Evolutionary conservation across 2,113 vertebrate species (phyloP).

Genomic region (human): DNA sequence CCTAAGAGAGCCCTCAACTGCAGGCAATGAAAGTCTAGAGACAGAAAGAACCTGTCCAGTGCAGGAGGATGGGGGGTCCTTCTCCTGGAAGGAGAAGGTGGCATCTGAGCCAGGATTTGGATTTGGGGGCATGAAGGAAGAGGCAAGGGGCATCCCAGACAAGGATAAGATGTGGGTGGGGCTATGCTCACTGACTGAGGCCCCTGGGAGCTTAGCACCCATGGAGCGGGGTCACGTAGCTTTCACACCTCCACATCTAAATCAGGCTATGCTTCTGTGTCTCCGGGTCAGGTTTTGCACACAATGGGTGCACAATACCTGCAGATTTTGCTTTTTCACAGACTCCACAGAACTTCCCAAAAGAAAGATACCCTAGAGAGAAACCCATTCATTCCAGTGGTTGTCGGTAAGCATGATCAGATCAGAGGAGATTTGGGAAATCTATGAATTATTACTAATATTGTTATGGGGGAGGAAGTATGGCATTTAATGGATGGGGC

Average conservation of each 20-base stretch:
- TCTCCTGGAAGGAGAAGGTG: neutral
- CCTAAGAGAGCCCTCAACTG: neutral
- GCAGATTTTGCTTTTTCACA: neutral
- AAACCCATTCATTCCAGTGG: neutral
- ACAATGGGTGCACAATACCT: neutral
- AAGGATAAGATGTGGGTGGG: neutral
- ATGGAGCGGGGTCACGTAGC: neutral
- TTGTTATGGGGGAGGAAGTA: neutral
- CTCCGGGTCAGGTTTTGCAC: neutral
- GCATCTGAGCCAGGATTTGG: neutral
- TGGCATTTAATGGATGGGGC: neutral
- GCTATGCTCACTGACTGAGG: neutral
- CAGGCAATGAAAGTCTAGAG: neutral
- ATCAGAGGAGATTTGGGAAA: neutral
- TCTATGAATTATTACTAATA: neutral
- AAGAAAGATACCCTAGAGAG: neutral
- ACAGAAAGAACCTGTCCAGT: neutral
- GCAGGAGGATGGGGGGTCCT: neutral
- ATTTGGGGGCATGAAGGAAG: neutral
- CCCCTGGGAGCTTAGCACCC: neutral
- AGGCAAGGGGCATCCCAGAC: neutral
- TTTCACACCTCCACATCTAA: neutral
- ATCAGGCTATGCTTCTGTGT: neutral
- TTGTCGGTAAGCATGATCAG: neutral
- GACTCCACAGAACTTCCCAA: conserved; percentile 11